Evolutionary conservation across 2,888 invertebrate species (phyloP).

Genomic region (Erebia epiphron): DNA sequence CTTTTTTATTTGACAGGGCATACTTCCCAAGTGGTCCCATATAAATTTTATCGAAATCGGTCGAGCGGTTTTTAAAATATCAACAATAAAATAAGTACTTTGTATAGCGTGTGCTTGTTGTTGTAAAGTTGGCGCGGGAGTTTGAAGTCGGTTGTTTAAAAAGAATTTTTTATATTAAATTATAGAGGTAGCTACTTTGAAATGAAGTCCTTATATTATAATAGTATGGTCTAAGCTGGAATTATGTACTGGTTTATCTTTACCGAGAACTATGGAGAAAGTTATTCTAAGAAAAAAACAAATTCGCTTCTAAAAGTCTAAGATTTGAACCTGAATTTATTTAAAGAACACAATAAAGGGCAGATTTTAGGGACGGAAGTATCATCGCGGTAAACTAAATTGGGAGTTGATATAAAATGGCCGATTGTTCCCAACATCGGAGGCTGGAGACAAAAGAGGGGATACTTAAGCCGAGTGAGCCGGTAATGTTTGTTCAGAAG

Average conservation of each 20-base stretch:
- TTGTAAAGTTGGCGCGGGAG: too few species aligned
- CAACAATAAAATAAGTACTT: too few species aligned
- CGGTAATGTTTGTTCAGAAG: slow-evolving; percentile 72
- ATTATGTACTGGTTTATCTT: neutral
- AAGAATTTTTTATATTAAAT: too few species aligned
- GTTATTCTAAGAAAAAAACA: neutral
- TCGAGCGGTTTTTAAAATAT: too few species aligned
- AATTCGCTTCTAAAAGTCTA: neutral
- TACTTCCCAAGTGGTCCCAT: too few species aligned
- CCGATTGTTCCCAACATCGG: slow-evolving; percentile 36
- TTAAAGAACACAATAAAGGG: slow-evolving; percentile 11
- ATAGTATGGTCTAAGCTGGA: too few species aligned
- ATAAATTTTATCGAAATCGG: too few species aligned
- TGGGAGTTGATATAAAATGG: slow-evolving; percentile 37
- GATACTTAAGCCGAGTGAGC: slow-evolving; percentile 54
- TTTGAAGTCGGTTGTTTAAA: too few species aligned
- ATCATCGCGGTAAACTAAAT: slow-evolving; percentile 17
- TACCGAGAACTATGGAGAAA: neutral
- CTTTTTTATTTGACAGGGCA: too few species aligned
- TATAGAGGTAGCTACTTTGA: too few species aligned
- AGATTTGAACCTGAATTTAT: neutral
- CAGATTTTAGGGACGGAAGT: neutral
- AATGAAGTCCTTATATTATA: too few species aligned
- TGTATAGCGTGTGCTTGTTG: too few species aligned
- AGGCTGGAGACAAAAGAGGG: slow-evolving; percentile 51